Percentiles rank a stretch among this genome's conserved stretches.
phyloP scores from a whole-genome alignment of 1,140 invertebrate genomes.

The Neodiprion fabricii region DNA sequence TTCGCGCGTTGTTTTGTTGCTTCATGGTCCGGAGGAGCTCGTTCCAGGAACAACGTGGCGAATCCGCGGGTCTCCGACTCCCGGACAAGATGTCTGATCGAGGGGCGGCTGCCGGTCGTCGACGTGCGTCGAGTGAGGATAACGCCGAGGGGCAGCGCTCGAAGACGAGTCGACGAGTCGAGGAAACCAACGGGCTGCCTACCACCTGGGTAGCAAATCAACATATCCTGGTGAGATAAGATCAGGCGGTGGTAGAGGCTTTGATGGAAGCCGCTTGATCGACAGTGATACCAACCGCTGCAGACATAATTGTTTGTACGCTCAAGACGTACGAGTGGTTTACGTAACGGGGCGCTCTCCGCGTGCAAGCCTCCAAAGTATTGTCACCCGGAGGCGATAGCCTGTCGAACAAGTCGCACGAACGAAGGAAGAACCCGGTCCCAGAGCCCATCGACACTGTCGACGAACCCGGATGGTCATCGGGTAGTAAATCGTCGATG shows the following conservation, averaged over 20 bases:
- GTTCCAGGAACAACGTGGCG: slow-evolving; percentile 44
- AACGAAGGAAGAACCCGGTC: too few species aligned
- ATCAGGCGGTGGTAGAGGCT: not conserved
- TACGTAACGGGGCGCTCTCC: not conserved
- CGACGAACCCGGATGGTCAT: not conserved
- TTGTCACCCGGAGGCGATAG: not conserved
- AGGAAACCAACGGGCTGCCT: not conserved
- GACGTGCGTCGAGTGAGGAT: not conserved
- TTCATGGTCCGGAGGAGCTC: slow-evolving; percentile 21
- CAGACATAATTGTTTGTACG: slow-evolving; percentile 7
- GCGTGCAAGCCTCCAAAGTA: not conserved
- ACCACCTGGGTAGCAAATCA: not conserved
- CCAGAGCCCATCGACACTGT: too few species aligned
- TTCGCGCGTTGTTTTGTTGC: slow-evolving; percentile 27
- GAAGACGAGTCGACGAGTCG: too few species aligned
- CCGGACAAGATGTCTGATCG: not conserved
- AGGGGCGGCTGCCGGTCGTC: not conserved
- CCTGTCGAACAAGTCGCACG: too few species aligned
- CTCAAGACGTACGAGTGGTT: not conserved
- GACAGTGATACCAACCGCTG: slow-evolving; percentile 3
- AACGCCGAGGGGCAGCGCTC: not conserved
- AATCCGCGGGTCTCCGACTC: slow-evolving; percentile 35
- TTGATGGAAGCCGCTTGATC: slow-evolving; percentile 5
- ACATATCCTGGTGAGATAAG: slow-evolving; percentile 5
- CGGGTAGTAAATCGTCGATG: not conserved